Percentiles rank a stretch among this genome's conserved stretches.
Evolutionary conservation across 1,140 invertebrate genomes (phyloP).

Genomic region (Orchesella cincta): DNA sequence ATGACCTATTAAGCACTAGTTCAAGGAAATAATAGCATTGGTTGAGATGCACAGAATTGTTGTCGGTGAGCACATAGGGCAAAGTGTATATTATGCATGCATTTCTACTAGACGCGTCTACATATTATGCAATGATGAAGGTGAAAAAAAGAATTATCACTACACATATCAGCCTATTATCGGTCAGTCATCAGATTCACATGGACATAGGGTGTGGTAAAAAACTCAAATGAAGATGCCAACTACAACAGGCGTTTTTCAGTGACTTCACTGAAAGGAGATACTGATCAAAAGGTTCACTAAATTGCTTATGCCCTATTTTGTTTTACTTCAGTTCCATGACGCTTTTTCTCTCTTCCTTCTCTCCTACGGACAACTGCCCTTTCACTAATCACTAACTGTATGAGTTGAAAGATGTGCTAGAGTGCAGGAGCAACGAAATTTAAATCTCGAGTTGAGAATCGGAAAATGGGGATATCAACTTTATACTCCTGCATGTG

Average conservation of each 20-base stretch:
- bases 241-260: constrained; percentile 21
- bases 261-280: background rate
- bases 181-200: constrained; percentile 12
- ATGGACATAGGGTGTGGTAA: constrained; percentile 22
- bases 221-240: constrained; percentile 17
- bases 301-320: constrained; percentile 27
- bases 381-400: background rate
- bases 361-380: background rate
- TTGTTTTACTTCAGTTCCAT: constrained; percentile 7
- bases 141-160: background rate
- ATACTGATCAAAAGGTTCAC: constrained; percentile 9
- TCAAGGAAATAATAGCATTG: background rate
- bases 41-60: background rate
- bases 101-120: too few relatives aligned
- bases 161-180: constrained; percentile 13
- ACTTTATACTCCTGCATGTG: too few relatives aligned
- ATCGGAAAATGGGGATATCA: too few relatives aligned
- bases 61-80: too few relatives aligned
- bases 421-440: too few relatives aligned
- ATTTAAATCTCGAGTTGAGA: too few relatives aligned
- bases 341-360: background rate
- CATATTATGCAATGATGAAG: background rate
- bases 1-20: background rate
- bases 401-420: too few relatives aligned
- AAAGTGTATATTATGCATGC: background rate